Evolutionary conservation across 2,797 vertebrate species (phyloP).

Genomic region (Cirrhinus mrigala): DNA sequence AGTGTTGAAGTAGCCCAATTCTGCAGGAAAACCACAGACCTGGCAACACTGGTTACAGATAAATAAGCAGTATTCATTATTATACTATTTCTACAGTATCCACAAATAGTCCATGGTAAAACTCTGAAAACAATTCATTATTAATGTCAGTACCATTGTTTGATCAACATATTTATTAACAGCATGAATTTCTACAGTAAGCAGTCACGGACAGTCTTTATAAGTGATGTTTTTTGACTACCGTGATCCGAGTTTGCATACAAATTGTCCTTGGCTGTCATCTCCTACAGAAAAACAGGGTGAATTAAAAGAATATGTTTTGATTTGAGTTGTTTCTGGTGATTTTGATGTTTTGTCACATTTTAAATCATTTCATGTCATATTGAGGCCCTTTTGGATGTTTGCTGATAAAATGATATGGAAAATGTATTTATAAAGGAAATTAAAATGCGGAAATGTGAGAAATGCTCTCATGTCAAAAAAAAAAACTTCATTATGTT

Average conservation of each 20-base stretch:
- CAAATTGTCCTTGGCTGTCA: neutral
- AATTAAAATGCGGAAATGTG: neutral
- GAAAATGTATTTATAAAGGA: neutral
- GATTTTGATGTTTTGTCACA: too few relatives aligned
- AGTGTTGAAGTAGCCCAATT: too few relatives aligned
- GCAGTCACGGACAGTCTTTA: neutral
- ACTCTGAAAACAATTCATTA: too few relatives aligned
- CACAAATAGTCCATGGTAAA: too few relatives aligned
- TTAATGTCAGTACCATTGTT: too few relatives aligned
- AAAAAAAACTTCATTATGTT: neutral
- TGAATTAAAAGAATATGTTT: too few relatives aligned
- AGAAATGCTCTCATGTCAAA: neutral
- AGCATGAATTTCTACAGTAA: fast-evolving
- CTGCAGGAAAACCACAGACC: too few relatives aligned
- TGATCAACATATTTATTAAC: neutral
- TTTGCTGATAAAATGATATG: neutral
- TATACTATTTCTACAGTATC: too few relatives aligned
- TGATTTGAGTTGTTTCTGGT: too few relatives aligned
- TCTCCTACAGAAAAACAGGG: neutral
- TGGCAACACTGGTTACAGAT: too few relatives aligned
- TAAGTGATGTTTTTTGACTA: neutral
- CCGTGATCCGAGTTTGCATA: neutral
- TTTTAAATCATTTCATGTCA: too few relatives aligned
- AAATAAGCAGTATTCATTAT: too few relatives aligned
- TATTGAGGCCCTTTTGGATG: neutral